phyloP scores from a whole-genome alignment of 2,113 vertebrate genomes.

The Aptenodytes patagonicus region DNA sequence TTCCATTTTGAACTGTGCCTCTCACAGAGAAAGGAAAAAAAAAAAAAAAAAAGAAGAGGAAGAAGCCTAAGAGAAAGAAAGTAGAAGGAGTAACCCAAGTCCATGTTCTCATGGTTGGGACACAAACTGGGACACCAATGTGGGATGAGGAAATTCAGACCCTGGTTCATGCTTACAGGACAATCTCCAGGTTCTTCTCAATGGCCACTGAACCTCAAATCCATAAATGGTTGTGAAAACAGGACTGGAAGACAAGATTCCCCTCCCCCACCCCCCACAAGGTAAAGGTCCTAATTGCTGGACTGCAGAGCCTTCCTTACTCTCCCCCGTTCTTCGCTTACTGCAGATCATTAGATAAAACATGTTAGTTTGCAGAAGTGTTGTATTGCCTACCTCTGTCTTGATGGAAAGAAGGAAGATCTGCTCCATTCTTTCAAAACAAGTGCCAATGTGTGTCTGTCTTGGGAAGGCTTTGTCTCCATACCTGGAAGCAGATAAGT shows the following conservation, averaged over 20 bases:
- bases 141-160: not conserved
- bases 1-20: not conserved
- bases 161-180: not conserved
- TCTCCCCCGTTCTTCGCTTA: not conserved
- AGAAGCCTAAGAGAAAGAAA: not conserved
- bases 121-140: not conserved
- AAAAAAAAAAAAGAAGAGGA: too few relatives aligned
- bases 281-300: not conserved
- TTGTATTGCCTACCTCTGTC: not conserved
- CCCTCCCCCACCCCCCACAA: not conserved
- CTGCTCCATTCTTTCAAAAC: not conserved
- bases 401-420: not conserved
- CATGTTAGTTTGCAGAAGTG: rapidly evolving
- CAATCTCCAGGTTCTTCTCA: not conserved
- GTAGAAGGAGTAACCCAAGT: not conserved
- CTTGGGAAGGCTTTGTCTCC: not conserved
- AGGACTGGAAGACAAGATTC: not conserved
- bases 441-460: not conserved
- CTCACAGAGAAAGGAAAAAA: not conserved
- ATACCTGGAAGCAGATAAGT: not conserved
- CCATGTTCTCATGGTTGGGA: not conserved
- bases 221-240: not conserved
- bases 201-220: not conserved
- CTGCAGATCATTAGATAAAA: not conserved
- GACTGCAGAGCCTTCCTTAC: not conserved